Conservation (phyloP, 2,113 vertebrate genomes). For the Cyprinodon tularosa region DNA sequence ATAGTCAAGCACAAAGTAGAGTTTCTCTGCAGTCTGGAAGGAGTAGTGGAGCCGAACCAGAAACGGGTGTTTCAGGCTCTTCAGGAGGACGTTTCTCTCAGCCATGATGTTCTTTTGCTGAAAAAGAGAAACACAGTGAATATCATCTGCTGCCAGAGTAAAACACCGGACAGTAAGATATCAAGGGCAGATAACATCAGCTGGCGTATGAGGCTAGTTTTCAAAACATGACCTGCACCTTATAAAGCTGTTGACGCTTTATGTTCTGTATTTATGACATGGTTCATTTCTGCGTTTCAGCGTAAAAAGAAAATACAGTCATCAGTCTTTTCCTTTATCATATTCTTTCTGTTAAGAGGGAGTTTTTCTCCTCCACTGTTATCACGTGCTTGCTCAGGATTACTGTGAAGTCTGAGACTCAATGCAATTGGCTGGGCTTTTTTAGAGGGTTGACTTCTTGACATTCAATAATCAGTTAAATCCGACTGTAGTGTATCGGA, state of each 20-base stretch:
- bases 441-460: neutral
- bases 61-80: constrained; percentile 94
- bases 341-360: neutral
- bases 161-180: neutral
- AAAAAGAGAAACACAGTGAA: neutral
- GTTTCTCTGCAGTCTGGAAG: constrained; percentile 97
- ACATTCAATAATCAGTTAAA: neutral
- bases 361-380: neutral
- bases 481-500: no score
- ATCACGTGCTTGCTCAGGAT: neutral
- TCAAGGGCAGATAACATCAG: neutral
- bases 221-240: neutral
- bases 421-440: neutral
- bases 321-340: neutral
- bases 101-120: constrained; percentile 99
- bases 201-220: neutral
- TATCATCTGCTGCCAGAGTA: neutral
- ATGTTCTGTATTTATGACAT: neutral
- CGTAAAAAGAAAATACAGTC: neutral
- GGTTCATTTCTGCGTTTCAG: neutral
- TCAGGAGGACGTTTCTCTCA: constrained; percentile 94
- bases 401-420: no score
- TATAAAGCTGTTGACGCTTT: neutral
- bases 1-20: constrained; percentile 98
- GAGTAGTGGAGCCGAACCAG: constrained; percentile 96